Evolutionary conservation across 2,113 vertebrate species (phyloP).

Genomic region (Otocyon megalotis): DNA sequence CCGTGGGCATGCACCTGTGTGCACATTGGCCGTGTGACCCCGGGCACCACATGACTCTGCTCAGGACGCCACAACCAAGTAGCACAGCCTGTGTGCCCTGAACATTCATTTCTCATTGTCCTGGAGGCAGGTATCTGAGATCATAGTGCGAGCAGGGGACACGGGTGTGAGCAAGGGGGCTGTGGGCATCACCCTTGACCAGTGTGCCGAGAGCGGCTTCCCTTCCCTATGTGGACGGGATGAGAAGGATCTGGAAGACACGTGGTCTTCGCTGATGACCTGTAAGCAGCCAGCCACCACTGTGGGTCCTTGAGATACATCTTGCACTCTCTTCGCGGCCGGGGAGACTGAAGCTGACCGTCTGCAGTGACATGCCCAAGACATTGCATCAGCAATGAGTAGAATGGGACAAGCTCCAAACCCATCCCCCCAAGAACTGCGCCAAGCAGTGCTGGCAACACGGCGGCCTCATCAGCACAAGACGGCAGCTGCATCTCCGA

Average conservation of each 20-base stretch:
- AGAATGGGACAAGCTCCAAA: not conserved
- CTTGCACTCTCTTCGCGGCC: accelerated
- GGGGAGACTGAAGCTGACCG: accelerated
- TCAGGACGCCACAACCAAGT: accelerated
- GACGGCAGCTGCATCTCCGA: accelerated
- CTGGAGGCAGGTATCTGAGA: not conserved
- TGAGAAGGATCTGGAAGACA: not conserved
- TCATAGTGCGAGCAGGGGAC: not conserved
- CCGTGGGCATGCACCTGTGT: accelerated
- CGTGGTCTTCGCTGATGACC: accelerated
- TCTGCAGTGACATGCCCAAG: accelerated
- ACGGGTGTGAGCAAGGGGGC: accelerated
- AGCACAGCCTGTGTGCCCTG: accelerated
- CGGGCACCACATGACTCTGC: accelerated
- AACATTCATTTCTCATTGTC: accelerated
- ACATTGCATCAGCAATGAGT: accelerated
- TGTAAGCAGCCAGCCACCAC: not conserved
- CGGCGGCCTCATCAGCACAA: accelerated
- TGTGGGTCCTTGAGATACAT: no score
- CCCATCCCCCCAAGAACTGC: accelerated
- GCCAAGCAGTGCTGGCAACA: accelerated
- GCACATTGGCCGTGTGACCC: accelerated
- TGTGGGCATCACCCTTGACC: accelerated
- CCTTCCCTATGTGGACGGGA: not conserved
- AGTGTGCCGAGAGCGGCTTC: no score